Base-by-base conservation (phyloP, 2,797 vertebrate species). In the Uromys caudimaculatus region DNA sequence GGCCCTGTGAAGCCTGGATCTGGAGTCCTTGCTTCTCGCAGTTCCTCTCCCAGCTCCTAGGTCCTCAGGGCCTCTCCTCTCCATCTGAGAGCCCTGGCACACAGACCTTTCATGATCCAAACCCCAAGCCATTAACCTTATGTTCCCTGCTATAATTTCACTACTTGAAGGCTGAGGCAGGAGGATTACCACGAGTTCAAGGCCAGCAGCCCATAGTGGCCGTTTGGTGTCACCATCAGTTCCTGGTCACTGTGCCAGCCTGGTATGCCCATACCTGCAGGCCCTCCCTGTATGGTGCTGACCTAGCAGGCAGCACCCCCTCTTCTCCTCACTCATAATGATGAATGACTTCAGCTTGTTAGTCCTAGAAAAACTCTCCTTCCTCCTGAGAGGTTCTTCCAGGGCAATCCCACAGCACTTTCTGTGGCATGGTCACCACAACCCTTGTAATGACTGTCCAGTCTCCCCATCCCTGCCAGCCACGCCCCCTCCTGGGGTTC, bases 111-210 rank as follows among this genome's bases (percentile, higher is more conserved):
- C 19, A 1, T 1, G 21, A 4, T 11, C 71, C 52, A n/a, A 76
- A 35, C 21, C 19, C 79, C 64, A 29, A 41, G 52, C 1, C 52
- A 3, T 50, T 11, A 1, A 6, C 24, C 12, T 1, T 27, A n/a
- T 27, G 10, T 35, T 4, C 35, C 1, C 9, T 0, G 3, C 44
- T 3, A 3, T 21, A 2, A 1, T 6, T 4, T 7, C 21, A 50
- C 21, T 32, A 13, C 44, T 23, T 85, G 83, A 47, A 67, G 83
- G 60, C 17, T 50, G 41, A 50, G 60, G 44, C 83, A 85, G 19
- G 44, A 47, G 32, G 44, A 67, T 67, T n/a, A 32, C 32, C 19
- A 50, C 2, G 19, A 85, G 41, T 85, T 50, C 60, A n/a, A 85
- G 44, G 19, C 41, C 60, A 85, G 52, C 10, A 41, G 1, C 8